Evolutionary conservation across 2,797 vertebrate species (phyloP).

Genomic region (Petrocephalus sullivani): DNA sequence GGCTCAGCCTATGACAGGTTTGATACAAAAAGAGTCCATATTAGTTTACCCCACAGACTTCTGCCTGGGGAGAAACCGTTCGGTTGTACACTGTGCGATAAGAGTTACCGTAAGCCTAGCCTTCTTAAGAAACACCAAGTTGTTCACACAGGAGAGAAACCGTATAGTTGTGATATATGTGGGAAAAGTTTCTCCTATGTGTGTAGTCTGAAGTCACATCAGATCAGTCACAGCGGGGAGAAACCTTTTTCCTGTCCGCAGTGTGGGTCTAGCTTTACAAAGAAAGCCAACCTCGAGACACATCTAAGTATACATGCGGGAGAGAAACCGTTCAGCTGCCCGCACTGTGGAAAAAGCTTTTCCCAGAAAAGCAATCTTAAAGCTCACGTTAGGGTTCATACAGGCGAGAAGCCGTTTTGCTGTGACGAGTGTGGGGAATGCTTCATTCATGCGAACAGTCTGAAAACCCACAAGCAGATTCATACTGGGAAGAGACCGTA

Average conservation of each 20-base stretch:
- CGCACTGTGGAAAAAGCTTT: conserved; percentile 7
- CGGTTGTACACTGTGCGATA: conserved; percentile 13
- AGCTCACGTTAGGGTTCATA: conserved; percentile 5
- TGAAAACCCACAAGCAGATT: conserved; percentile 9
- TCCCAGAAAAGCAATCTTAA: conserved; percentile 13
- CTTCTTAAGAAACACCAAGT: conserved; percentile 13
- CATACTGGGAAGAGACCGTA: conserved; percentile 7
- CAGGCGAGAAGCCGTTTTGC: conserved; percentile 5
- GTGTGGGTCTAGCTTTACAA: conserved; percentile 1
- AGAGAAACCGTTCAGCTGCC: neutral
- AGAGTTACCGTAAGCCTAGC: neutral
- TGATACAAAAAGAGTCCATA: conserved; percentile 1
- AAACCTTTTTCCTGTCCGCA: conserved; percentile 3
- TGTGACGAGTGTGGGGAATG: conserved; percentile 1
- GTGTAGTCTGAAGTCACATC: conserved; percentile 32
- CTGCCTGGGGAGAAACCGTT: neutral
- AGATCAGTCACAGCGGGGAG: conserved; percentile 12
- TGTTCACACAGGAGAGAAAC: conserved; percentile 13
- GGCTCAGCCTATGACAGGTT: neutral
- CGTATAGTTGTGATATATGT: conserved; percentile 22
- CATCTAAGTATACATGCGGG: neutral
- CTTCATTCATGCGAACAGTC: conserved; percentile 4
- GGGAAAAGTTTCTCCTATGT: conserved; percentile 35
- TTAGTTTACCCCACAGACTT: conserved; percentile 9
- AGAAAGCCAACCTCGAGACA: conserved; percentile 5